phyloP scores from a whole-genome alignment of 1,140 invertebrate species.

The Notospermus geniculatus region DNA sequence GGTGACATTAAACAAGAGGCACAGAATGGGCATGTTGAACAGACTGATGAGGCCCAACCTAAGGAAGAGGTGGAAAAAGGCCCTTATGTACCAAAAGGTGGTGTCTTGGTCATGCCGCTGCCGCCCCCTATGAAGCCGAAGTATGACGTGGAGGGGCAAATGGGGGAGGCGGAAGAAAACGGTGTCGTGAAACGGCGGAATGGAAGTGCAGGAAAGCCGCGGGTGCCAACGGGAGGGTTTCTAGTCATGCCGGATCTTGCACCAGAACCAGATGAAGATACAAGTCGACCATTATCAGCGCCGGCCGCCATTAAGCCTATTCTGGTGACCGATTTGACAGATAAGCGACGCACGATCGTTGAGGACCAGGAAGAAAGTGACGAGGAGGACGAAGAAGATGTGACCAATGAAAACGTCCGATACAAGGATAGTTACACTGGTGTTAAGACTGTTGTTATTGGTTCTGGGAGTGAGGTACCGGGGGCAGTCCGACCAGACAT shows the following conservation, averaged over 20 bases:
- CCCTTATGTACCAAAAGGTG: not conserved
- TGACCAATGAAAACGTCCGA: not conserved
- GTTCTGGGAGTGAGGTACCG: slow-evolving; percentile 8
- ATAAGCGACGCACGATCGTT: not conserved
- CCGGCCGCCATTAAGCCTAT: not conserved
- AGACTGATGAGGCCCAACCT: not conserved
- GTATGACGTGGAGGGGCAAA: not conserved
- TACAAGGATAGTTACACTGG: not conserved
- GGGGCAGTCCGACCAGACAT: slow-evolving; percentile 14
- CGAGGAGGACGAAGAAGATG: not conserved
- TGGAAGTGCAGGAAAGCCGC: too few species aligned
- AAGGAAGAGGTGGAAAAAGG: not conserved
- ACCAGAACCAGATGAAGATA: too few species aligned
- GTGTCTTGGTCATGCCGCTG: not conserved
- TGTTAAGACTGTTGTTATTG: slow-evolving; percentile 15
- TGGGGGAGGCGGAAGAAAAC: not conserved
- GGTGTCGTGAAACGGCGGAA: too few species aligned
- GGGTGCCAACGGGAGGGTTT: too few species aligned
- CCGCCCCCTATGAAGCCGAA: not conserved
- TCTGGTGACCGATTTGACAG: not conserved
- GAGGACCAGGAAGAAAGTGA: not conserved
- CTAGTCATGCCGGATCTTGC: too few species aligned
- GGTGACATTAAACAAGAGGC: too few species aligned
- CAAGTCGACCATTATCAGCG: too few species aligned
- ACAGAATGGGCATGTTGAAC: too few species aligned